Evolutionary conservation across 2,888 invertebrate species (phyloP), one percentile per base, ranked within the genome.

Genomic region (Patella depressa): DNA sequence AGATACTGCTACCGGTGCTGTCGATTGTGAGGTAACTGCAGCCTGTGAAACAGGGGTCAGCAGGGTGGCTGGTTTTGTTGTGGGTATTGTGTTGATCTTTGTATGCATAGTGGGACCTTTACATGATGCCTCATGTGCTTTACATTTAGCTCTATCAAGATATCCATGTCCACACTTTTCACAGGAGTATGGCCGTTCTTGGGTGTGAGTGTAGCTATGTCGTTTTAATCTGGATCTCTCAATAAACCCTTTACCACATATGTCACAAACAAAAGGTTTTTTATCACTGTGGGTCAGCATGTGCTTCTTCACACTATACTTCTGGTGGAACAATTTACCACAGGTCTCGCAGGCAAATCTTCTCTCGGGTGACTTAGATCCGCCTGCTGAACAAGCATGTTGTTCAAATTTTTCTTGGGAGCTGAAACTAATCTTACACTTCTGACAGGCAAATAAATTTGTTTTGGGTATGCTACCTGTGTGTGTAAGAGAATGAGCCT

Each of bases 161-260:
- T 65, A 65, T 24, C 65, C 65, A 65, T 65, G 65, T 12, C 65
- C 65, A 65, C 65, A 65, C 24, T 65, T 65, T 65, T 65, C 65
- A 65, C 65, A 65, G 14, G 65, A 65, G 24, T 24, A 65, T 65
- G 65, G 65, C 14, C 65, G 9, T 65, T 65, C 65, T 15, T 65
- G 65, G 19, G 65, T 65, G 65, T 65, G 65, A 24, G 65, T 65
- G 65, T 65, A 65, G 24, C 65, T 65, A 65, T 65, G 65, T 14
- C 65, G 65, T 65, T 65, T 65, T 65, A 65, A 65, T 65, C 65
- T 65, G 11, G 65, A 65, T 65, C 65, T 65, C 19, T 65, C 65
- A 24, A 65, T 65, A 65, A 65, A 65, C 24, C 65, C 65, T 65
- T 65, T 65, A 15, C 65, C 65, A 65, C 65, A 65, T 65, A 65